Evolutionary conservation across 1,140 invertebrate genomes (phyloP).

Genomic region (Nautilus pompilius): DNA sequence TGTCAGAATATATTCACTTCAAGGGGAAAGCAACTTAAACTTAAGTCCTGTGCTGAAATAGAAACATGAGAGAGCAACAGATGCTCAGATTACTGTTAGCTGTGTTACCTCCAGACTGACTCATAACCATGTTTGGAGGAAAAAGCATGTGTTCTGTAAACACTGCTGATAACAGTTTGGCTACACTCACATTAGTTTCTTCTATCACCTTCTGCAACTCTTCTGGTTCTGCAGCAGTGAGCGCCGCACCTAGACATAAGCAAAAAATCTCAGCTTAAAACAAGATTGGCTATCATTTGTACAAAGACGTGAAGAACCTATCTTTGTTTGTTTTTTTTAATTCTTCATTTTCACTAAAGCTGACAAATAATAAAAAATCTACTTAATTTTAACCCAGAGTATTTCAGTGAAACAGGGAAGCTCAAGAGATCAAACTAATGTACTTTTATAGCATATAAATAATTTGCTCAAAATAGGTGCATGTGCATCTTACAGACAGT

Average conservation of each 20-base stretch:
- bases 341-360: too few species aligned
- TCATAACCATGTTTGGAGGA: not conserved
- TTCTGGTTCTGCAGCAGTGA: conserved; percentile 86
- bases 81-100: not conserved
- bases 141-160: conserved; percentile 7
- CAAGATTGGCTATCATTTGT: not conserved
- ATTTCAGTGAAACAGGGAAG: too few species aligned
- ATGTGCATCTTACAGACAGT: too few species aligned
- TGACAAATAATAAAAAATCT: too few species aligned
- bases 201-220: conserved; percentile 94
- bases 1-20: too few species aligned
- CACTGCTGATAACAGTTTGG: not conserved
- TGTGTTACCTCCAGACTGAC: not conserved
- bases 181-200: conserved; percentile 80
- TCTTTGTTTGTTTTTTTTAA: not conserved
- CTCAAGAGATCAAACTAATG: too few species aligned
- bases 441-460: too few species aligned
- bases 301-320: not conserved
- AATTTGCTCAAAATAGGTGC: too few species aligned
- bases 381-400: too few species aligned
- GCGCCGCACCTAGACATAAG: conserved; percentile 74
- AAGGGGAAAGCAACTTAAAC: too few species aligned
- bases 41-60: too few species aligned
- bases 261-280: not conserved
- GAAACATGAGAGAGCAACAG: too few species aligned